These are phyloP conservation scores for Philhelius pedissequus DNA, from an alignment of 2,888 invertebrate species.

Conservation along the genomic window DNA sequence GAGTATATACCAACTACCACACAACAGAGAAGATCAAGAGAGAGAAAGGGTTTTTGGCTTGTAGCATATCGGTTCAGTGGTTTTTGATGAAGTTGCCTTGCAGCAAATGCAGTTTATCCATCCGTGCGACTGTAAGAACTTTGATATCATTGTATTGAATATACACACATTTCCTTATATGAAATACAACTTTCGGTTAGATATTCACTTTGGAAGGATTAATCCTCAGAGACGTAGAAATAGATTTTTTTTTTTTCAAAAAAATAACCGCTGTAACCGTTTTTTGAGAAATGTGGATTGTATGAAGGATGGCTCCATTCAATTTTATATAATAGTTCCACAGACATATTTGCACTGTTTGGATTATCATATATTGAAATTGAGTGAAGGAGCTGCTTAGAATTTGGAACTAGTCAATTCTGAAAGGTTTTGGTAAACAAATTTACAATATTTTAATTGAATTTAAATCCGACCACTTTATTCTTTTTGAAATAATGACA, in stretches of 20 bases:
- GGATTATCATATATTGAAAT: background rate
- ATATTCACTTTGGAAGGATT: background rate
- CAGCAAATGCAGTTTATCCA: conserved; percentile 33
- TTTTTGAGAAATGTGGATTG: background rate
- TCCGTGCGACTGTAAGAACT: conserved; percentile 24
- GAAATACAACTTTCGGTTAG: conserved; percentile 28
- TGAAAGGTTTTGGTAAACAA: background rate
- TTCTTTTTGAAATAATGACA: no score
- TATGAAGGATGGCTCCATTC: background rate
- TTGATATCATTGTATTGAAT: conserved; percentile 50
- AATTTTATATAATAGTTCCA: background rate
- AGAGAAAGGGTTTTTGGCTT: conserved; percentile 29
- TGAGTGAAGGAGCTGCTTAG: background rate
- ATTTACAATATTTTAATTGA: no score
- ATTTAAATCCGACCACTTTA: no score
- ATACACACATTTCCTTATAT: conserved; percentile 8
- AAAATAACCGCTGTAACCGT: background rate
- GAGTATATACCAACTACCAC: background rate
- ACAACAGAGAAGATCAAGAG: background rate
- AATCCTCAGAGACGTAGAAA: conserved; percentile 5
- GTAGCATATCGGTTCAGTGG: conserved; percentile 44
- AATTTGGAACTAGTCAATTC: background rate
- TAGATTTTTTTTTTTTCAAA: background rate
- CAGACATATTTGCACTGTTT: background rate
- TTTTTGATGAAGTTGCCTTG: conserved; percentile 52